Evolutionary conservation across 2,113 vertebrate species (phyloP), one percentile per base, ranked within the genome.

Genomic region (Lampris megalopsis): DNA sequence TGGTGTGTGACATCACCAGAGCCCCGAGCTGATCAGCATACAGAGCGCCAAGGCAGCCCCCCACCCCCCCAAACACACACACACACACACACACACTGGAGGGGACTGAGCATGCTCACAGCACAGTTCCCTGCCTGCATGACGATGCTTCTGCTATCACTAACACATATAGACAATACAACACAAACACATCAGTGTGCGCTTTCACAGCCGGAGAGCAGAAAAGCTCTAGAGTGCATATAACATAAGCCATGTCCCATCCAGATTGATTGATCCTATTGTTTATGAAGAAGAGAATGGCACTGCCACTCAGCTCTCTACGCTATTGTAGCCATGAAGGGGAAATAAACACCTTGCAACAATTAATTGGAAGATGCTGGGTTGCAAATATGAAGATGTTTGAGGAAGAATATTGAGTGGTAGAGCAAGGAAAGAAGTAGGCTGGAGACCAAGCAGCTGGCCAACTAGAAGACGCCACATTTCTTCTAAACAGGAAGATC

Each of bases 1-100:
- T 77, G 59, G 76, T 57, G 64, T 90, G 86, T 92, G 92, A 93
- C 92, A 93, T 92, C 91, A 92, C 77, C 75, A 77, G 70, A 76
- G 82, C 84, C 75, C 64, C 63, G 80, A 87, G 81, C 85, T 90
- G 86, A 89, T 92, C 84, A 91, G 91, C 86, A 91, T 91, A 91
- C 91, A 90, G 66, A 80, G 84, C 52, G 9, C 82, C 86, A 73
- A 68, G 82, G 86, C 85, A 91, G 83, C 79, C 83, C 40, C 57
- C 36, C 57, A 36, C 36, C 57, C 57, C 80, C 63, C 67, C 64
- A 77, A 66, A 56, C 59, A 69, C 54, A 61, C 36, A 70, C 41
- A 60, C 70, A 24, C 53, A 47, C 43, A 11, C 40, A 75, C 81
- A 70, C 69, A 61, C 75, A 78, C 80, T 24, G 49, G 63, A 74